Conservation (phyloP, 2,888 invertebrate species). For the Laspeyria flexula region DNA sequence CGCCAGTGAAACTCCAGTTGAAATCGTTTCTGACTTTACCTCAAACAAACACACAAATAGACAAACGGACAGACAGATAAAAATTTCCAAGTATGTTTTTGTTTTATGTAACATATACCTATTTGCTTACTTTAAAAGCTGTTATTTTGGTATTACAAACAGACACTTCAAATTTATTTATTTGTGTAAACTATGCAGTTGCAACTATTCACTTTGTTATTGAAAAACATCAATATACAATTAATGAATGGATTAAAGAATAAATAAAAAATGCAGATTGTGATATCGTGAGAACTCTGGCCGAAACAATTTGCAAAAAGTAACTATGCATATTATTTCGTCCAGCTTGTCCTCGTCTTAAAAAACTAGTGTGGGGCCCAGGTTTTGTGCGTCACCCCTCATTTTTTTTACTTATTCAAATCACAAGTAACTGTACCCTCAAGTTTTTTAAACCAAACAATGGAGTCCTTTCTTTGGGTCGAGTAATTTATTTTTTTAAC, state of each 20-base stretch:
- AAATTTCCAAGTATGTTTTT: no score
- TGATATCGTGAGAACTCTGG: conserved; percentile 74
- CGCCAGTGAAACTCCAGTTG: no score
- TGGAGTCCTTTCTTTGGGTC: conserved; percentile 69
- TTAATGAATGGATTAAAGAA: neutral
- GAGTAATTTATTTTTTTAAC: conserved; percentile 76
- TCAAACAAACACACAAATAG: no score
- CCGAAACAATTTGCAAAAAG: conserved; percentile 72
- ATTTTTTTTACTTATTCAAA: conserved; percentile 78
- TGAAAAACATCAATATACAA: neutral
- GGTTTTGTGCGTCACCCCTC: conserved; percentile 76
- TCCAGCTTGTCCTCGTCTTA: conserved; percentile 65
- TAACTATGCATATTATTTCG: conserved; percentile 69
- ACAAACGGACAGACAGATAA: no score
- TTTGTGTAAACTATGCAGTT: no score
- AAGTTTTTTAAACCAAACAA: conserved; percentile 79
- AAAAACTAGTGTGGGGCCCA: conserved; percentile 68
- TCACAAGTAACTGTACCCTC: conserved; percentile 73
- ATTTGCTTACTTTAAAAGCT: no score
- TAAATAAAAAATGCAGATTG: conserved; percentile 30
- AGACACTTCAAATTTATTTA: no score
- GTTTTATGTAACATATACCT: no score
- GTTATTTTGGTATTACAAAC: no score
- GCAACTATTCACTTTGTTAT: no score
- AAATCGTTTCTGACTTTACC: no score